A percentile compares a stretch with the other conserved stretches of the same genome.
phyloP scores from a whole-genome alignment of 1,140 invertebrate genomes.

The Atta colombica region DNA sequence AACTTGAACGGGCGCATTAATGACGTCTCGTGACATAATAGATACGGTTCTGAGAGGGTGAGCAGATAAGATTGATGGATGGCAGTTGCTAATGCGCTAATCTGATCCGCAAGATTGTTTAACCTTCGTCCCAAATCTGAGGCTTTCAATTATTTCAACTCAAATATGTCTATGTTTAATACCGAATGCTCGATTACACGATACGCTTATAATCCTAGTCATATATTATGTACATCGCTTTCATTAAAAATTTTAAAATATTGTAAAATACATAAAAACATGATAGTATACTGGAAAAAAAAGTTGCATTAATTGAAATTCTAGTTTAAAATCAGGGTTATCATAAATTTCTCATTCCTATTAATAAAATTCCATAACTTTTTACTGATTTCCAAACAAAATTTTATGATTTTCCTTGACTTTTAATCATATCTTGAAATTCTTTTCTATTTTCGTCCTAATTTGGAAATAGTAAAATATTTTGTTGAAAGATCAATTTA shows the following conservation, averaged over 20 bases:
- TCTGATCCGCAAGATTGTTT: conserved; percentile 60
- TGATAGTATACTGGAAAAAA: too few relatives aligned
- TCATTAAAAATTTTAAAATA: neutral
- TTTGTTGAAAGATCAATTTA: too few relatives aligned
- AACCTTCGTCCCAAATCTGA: conserved; percentile 11
- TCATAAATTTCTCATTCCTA: too few relatives aligned
- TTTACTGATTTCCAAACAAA: too few relatives aligned
- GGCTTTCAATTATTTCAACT: conserved; percentile 31
- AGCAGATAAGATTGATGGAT: conserved; percentile 62
- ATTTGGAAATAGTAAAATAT: too few relatives aligned
- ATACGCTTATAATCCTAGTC: neutral
- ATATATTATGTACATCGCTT: neutral
- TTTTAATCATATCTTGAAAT: too few relatives aligned
- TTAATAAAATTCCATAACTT: too few relatives aligned
- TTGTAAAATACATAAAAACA: too few relatives aligned
- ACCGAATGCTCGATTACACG: neutral
- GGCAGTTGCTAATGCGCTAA: conserved; percentile 59
- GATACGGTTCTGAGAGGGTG: conserved; percentile 21
- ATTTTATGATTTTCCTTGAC: too few relatives aligned
- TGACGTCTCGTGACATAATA: conserved; percentile 47
- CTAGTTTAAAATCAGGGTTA: too few relatives aligned
- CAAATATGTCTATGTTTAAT: conserved; percentile 8
- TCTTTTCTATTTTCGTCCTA: too few relatives aligned
- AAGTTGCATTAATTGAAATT: too few relatives aligned
- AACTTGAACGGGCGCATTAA: conserved; percentile 54